A percentile compares a stretch with the other conserved stretches of the same genome.
These are phyloP conservation scores for Forpus xanthops DNA, from an alignment of 2,797 vertebrate species.

Conservation along the genomic window DNA sequence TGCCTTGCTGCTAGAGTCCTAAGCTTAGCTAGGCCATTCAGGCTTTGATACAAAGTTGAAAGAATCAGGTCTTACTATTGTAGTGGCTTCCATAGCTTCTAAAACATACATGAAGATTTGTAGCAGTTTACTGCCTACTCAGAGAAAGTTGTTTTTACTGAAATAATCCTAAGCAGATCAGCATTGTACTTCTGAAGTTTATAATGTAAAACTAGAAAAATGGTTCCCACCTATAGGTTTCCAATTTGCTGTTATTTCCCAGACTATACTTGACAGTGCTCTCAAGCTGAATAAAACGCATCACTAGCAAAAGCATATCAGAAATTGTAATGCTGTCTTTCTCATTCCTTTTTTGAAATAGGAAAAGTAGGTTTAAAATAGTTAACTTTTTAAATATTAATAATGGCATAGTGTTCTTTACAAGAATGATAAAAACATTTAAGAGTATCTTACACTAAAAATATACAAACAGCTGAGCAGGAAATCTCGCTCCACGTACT, in stretches of 20 bases:
- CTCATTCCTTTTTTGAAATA: neutral
- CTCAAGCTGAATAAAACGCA: neutral
- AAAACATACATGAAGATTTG: neutral
- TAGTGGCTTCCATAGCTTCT: neutral
- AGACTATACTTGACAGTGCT: neutral
- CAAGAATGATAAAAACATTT: neutral
- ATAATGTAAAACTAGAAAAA: neutral
- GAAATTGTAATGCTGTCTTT: neutral
- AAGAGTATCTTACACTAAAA: neutral
- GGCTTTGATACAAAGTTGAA: neutral
- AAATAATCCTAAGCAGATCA: neutral
- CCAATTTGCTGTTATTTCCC: neutral
- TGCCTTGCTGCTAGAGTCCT: neutral
- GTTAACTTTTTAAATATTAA: neutral
- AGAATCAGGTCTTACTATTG: neutral
- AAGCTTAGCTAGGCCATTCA: neutral
- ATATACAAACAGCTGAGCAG: neutral
- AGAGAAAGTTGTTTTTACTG: neutral
- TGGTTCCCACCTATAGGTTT: neutral
- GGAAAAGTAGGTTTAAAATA: constrained; percentile 18
- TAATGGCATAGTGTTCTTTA: neutral
- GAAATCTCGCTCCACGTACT: neutral
- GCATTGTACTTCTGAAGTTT: neutral
- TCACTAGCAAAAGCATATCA: constrained; percentile 33
- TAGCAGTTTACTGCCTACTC: neutral